A percentile compares a stretch with the other conserved stretches of the same genome.
Evolutionary conservation across 1,140 invertebrate species (phyloP).

Genomic region (Drosophila lacteicornis): DNA sequence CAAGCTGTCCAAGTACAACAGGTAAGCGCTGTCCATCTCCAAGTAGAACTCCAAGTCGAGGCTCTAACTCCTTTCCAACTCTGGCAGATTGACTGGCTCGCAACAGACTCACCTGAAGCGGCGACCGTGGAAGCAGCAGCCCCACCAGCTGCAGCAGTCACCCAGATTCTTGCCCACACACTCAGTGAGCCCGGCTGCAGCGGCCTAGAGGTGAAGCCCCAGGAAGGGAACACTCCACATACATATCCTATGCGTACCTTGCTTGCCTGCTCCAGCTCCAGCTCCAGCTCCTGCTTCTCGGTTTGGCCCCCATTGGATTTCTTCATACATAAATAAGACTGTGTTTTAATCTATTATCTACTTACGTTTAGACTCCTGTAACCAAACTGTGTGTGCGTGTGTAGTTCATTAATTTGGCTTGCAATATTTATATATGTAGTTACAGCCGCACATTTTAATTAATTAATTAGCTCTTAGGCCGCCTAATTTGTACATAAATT

Average conservation of each 20-base stretch:
- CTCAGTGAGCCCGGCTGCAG: constrained; percentile 21
- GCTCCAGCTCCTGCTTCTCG: constrained; percentile 12
- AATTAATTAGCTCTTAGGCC: constrained; percentile 59
- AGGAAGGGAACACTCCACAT: constrained; percentile 35
- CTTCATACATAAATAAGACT: constrained; percentile 76
- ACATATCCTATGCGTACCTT: constrained; percentile 69
- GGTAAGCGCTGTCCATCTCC: constrained; percentile 12
- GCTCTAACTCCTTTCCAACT: neutral
- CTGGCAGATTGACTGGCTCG: constrained; percentile 70
- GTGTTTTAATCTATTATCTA: constrained; percentile 70
- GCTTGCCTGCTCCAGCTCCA: constrained; percentile 36
- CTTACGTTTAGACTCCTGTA: constrained; percentile 51
- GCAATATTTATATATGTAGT: constrained; percentile 32
- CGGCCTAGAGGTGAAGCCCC: constrained; percentile 16
- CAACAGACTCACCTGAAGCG: constrained; percentile 71
- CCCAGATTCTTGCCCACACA: constrained; percentile 42
- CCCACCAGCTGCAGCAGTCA: constrained; percentile 28
- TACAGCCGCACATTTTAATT: constrained; percentile 15
- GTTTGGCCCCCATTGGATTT: constrained; percentile 41
- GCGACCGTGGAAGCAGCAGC: constrained; percentile 79
- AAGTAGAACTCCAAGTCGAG: neutral
- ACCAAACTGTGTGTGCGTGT: constrained; percentile 32
- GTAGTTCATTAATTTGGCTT: constrained; percentile 23
- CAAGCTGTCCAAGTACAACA: constrained; percentile 79
- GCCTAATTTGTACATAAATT: constrained; percentile 73